Conservation (phyloP, 2,888 invertebrate genomes). For the Horisme vitalbata region DNA sequence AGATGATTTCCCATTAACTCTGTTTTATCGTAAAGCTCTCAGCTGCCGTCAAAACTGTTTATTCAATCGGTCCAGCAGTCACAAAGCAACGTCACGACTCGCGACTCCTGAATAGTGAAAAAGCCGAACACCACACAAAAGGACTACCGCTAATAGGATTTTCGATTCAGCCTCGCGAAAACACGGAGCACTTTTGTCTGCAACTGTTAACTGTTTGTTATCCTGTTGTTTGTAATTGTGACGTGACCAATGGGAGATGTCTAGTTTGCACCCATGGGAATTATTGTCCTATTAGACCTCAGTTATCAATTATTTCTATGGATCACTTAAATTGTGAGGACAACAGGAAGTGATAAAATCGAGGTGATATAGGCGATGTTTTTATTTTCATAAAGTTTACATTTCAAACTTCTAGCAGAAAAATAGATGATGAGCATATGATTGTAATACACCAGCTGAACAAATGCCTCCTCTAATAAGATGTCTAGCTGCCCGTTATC, state of each 20-base stretch:
- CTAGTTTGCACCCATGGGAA: neutral
- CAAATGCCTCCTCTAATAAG: no score
- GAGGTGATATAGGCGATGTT: no score
- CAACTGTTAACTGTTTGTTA: constrained; percentile 2
- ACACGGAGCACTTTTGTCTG: constrained; percentile 19
- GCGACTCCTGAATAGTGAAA: constrained; percentile 14
- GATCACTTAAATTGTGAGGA: no score
- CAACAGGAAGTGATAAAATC: no score
- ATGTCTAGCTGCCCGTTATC: no score
- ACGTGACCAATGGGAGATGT: constrained; percentile 32
- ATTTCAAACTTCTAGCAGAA: no score
- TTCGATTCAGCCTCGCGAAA: constrained; percentile 13
- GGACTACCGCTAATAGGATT: constrained; percentile 24
- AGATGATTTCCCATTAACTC: constrained; percentile 7
- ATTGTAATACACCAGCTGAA: no score
- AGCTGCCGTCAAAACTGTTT: constrained; percentile 29
- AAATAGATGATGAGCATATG: no score
- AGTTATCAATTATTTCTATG: no score
- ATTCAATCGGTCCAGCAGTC: constrained; percentile 23
- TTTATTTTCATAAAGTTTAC: no score
- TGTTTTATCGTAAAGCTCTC: constrained; percentile 23
- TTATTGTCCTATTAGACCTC: neutral
- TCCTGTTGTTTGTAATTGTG: constrained; percentile 28
- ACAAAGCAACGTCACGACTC: constrained; percentile 20
- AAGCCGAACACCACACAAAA: constrained; percentile 17